Evolutionary conservation across 2,113 vertebrate genomes (phyloP).

Genomic region (Candoia aspera): DNA sequence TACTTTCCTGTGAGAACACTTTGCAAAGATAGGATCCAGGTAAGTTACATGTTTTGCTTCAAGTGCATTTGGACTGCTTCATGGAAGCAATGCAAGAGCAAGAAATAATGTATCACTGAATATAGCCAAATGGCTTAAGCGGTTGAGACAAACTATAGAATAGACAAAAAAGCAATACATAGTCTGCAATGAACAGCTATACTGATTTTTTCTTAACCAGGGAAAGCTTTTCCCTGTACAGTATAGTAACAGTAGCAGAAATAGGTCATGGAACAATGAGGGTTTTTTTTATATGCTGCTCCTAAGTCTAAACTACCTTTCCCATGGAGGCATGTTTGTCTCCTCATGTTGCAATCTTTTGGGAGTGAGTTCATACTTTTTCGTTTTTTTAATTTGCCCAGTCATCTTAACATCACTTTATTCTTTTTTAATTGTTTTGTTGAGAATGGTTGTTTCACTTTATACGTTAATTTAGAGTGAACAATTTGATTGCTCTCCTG

Average conservation of each 20-base stretch:
- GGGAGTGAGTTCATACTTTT: neutral
- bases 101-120: neutral
- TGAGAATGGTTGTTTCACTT: neutral
- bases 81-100: neutral
- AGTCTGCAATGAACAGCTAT: neutral
- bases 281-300: neutral
- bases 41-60: neutral
- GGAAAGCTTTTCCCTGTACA: neutral
- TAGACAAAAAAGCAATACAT: neutral
- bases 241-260: neutral
- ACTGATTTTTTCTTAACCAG: neutral
- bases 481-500: neutral
- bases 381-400: neutral
- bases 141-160: neutral
- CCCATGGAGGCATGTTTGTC: neutral
- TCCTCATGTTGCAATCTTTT: neutral
- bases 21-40: neutral
- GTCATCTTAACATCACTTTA: neutral
- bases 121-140: neutral
- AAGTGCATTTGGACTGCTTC: neutral
- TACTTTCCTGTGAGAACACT: slow-evolving; percentile 35
- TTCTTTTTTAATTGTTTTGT: neutral
- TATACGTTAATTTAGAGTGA: neutral
- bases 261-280: neutral
- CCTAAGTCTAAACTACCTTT: neutral